Percentiles rank a stretch among this genome's conserved stretches.
Conservation (phyloP, 1,140 invertebrate species). For the Solenopsis fugax region DNA sequence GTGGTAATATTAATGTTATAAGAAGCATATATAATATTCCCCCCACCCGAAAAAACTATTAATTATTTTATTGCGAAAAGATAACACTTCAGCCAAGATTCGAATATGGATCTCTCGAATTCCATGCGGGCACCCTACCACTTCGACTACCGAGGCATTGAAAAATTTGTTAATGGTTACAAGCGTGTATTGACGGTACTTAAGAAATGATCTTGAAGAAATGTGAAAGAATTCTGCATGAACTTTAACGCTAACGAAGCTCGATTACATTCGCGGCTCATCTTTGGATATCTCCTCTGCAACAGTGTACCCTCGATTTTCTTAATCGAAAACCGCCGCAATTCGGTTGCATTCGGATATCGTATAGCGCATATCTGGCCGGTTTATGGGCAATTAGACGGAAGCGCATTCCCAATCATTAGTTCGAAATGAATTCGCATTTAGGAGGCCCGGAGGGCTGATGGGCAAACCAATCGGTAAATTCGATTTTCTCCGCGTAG, state of each 20-base stretch:
- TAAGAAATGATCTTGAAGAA: background rate
- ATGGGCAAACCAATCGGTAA: constrained; percentile 76
- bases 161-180: background rate
- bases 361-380: constrained; percentile 50
- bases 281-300: background rate
- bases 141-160: too few relatives aligned
- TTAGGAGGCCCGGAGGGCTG: constrained; percentile 67
- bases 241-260: background rate
- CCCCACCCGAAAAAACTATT: too few relatives aligned
- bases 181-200: too few relatives aligned
- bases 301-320: constrained; percentile 5
- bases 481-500: constrained; percentile 72
- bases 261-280: background rate
- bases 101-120: too few relatives aligned
- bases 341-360: constrained; percentile 19
- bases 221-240: background rate
- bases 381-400: constrained; percentile 67
- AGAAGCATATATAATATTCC: too few relatives aligned
- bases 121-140: too few relatives aligned
- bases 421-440: constrained; percentile 79
- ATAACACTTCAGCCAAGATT: too few relatives aligned
- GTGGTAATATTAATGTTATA: too few relatives aligned
- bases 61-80: too few relatives aligned
- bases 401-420: constrained; percentile 73
- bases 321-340: constrained; percentile 41